These are phyloP conservation scores for Jacana jacana DNA, from an alignment of 2,113 vertebrate genomes.

Conservation along the genomic window DNA sequence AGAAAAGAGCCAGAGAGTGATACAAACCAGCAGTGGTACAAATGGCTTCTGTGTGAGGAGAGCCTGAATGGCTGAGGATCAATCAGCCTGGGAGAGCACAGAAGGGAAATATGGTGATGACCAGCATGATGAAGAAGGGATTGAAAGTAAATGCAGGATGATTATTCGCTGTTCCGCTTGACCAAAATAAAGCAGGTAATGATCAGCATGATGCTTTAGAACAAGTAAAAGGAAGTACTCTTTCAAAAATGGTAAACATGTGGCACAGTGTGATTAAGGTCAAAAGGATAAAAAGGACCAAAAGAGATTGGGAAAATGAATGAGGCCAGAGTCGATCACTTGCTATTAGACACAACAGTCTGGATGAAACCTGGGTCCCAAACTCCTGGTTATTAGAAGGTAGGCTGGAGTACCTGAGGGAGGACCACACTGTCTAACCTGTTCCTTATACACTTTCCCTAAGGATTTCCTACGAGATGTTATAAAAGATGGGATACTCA, in stretches of 20 bases:
- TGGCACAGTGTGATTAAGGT: background rate
- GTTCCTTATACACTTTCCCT: background rate
- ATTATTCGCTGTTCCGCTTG: background rate
- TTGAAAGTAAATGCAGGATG: background rate
- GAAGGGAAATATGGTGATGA: background rate
- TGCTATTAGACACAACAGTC: background rate
- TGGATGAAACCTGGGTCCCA: background rate
- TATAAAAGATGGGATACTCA: background rate
- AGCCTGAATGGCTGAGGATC: background rate
- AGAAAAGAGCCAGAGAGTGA: background rate
- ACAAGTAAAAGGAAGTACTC: background rate
- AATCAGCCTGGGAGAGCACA: background rate
- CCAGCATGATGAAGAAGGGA: background rate
- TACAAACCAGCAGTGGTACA: rapidly evolving
- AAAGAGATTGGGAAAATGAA: background rate
- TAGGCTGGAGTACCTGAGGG: background rate
- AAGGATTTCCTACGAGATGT: background rate
- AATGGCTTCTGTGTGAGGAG: background rate
- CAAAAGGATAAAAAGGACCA: background rate
- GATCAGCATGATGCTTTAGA: background rate
- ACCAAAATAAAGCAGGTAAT: background rate
- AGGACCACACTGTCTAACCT: background rate
- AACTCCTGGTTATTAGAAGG: background rate
- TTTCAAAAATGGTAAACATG: background rate
- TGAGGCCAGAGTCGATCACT: background rate